Percentiles rank a stretch among this genome's conserved stretches.
Evolutionary conservation across 1,140 invertebrate species (phyloP).

Genomic region (Aphaenogaster ashmeadi): DNA sequence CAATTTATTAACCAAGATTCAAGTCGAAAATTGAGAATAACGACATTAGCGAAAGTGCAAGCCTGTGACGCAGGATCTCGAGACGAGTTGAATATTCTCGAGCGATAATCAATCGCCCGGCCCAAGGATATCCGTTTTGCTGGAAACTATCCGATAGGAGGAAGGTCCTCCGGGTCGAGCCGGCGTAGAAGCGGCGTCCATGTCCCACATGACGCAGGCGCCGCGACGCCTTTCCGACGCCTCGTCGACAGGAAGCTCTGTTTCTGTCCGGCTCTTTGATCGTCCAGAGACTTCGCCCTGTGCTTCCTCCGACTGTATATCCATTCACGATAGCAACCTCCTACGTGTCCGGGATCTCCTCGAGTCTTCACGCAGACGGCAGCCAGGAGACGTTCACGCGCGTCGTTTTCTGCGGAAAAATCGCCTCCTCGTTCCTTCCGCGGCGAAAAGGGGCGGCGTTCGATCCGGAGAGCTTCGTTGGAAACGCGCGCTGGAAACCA

Average conservation of each 20-base stretch:
- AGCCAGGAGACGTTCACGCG: background rate
- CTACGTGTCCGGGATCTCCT: background rate
- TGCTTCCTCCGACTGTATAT: conserved; percentile 62
- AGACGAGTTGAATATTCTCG: background rate
- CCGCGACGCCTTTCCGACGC: conserved; percentile 47
- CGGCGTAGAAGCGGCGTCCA: conserved; percentile 74
- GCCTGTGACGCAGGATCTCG: background rate
- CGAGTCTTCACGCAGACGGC: conserved; percentile 21
- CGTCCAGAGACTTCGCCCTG: conserved; percentile 64
- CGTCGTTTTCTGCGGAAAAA: background rate
- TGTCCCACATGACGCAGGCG: conserved; percentile 32
- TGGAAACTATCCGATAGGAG: background rate
- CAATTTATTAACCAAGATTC: background rate
- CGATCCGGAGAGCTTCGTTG: conserved; percentile 49
- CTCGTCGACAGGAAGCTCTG: conserved; percentile 75
- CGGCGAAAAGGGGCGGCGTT: conserved; percentile 30
- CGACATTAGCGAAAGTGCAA: background rate
- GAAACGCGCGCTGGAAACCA: conserved; percentile 27
- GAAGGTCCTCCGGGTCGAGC: conserved; percentile 71
- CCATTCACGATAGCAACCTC: conserved; percentile 78
- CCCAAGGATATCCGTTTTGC: conserved; percentile 20
- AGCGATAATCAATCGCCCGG: conserved; percentile 19
- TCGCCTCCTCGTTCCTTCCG: background rate
- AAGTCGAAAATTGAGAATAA: background rate
- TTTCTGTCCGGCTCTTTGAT: conserved; percentile 63